A percentile compares a stretch with the other conserved stretches of the same genome.
These are phyloP conservation scores for Orthonevra nobilis DNA, from an alignment of 2,888 invertebrate species.

Conservation along the genomic window DNA sequence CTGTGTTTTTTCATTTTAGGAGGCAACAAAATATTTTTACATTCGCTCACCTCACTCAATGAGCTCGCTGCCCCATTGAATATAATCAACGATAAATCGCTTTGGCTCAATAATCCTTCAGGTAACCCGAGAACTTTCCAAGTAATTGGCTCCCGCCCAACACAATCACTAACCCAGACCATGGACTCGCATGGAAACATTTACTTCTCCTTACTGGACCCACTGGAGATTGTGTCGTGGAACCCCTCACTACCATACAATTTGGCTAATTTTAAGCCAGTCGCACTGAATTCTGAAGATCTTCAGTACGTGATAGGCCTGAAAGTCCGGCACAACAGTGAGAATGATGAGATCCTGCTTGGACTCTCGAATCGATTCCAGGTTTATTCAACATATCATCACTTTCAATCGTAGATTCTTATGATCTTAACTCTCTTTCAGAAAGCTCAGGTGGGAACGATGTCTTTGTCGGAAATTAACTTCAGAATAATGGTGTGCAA, in stretches of 20 bases:
- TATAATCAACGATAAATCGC: conserved; percentile 55
- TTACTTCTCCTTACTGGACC: conserved; percentile 83
- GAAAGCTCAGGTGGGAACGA: conserved; percentile 34
- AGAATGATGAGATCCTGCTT: conserved; percentile 83
- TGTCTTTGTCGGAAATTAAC: conserved; percentile 8
- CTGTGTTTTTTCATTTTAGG: conserved; percentile 5
- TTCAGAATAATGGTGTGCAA: conserved; percentile 2
- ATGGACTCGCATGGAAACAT: conserved; percentile 76
- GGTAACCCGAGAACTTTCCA: conserved; percentile 81
- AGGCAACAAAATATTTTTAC: conserved; percentile 16
- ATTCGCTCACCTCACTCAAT: conserved; percentile 19
- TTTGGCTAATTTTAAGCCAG: conserved; percentile 81
- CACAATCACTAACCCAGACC: conserved; percentile 86
- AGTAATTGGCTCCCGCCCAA: conserved; percentile 81
- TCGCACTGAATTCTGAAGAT: conserved; percentile 82
- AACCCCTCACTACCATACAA: conserved; percentile 83
- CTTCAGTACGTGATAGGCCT: conserved; percentile 86
- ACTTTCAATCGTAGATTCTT: not conserved
- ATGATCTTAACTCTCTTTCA: too few species aligned
- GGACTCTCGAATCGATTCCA: conserved; percentile 84
- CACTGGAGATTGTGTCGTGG: conserved; percentile 86
- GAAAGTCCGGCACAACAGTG: conserved; percentile 82
- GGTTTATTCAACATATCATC: conserved; percentile 53
- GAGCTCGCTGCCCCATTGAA: conserved; percentile 23
- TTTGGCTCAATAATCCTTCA: conserved; percentile 79